Percentiles rank a stretch among this genome's conserved stretches.
phyloP scores from a whole-genome alignment of 2,888 invertebrate genomes.

The Conchocele bisecta region DNA sequence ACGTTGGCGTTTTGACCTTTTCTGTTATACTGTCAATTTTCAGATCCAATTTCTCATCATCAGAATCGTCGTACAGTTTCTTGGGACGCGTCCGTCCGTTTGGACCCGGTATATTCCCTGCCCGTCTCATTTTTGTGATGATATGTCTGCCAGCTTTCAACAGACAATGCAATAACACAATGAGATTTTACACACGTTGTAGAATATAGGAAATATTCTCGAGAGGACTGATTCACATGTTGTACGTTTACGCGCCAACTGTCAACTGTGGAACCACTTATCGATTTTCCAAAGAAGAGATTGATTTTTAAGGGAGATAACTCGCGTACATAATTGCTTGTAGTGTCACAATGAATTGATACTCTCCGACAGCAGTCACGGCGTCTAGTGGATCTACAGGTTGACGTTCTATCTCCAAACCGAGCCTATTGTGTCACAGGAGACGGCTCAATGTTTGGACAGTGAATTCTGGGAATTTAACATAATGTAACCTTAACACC shows the following conservation, averaged over 20 bases:
- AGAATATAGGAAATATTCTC: no score
- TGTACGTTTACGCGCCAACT: constrained; percentile 54
- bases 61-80: constrained; percentile 71
- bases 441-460: no score
- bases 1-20: constrained; percentile 67
- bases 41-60: constrained; percentile 73
- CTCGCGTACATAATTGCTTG: background rate
- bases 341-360: no score
- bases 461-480: no score
- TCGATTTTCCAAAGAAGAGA: constrained; percentile 17
- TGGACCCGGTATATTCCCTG: constrained; percentile 26
- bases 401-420: no score
- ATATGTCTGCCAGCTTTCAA: background rate
- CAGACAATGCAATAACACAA: background rate
- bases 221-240: constrained; percentile 31
- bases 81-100: constrained; percentile 65
- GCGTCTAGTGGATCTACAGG: no score
- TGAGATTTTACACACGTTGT: background rate
- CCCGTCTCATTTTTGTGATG: constrained; percentile 31
- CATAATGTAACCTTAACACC: no score
- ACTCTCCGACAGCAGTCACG: no score
- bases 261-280: constrained; percentile 39
- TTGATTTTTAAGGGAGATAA: constrained; percentile 12
- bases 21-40: constrained; percentile 73
- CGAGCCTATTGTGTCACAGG: no score